A percentile compares a stretch with the other conserved stretches of the same genome.
These are phyloP conservation scores for Pollenia angustigena DNA, from an alignment of 2,888 invertebrate species.

Conservation along the genomic window DNA sequence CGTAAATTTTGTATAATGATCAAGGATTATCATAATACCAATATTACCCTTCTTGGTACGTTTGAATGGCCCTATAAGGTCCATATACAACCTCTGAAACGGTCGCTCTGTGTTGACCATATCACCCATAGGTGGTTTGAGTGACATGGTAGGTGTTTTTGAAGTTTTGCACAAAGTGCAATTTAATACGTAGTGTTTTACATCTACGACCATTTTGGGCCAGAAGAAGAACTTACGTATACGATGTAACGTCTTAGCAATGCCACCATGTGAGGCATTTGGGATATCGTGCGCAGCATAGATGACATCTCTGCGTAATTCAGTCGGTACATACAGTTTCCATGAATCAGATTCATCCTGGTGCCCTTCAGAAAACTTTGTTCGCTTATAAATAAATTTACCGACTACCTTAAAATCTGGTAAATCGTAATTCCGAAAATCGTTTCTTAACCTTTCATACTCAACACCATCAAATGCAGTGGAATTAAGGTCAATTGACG, in stretches of 20 bases:
- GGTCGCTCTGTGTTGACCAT: background rate
- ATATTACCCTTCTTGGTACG: background rate
- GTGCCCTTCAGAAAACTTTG: background rate
- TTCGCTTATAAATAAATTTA: slow-evolving; percentile 7
- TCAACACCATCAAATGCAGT: background rate
- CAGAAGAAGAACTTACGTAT: background rate
- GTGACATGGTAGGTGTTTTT: background rate
- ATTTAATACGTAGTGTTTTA: background rate
- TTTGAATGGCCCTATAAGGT: slow-evolving; percentile 11
- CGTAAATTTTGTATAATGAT: slow-evolving; percentile 18
- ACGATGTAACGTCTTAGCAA: background rate
- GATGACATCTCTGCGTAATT: background rate
- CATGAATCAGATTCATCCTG: slow-evolving; percentile 6
- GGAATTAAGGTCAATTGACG: background rate
- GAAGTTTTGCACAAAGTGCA: slow-evolving; percentile 3
- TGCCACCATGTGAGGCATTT: background rate
- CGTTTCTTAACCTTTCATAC: background rate
- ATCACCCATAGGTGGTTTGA: background rate
- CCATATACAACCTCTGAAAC: slow-evolving; percentile 14
- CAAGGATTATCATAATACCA: background rate
- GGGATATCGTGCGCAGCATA: background rate
- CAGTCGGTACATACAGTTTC: background rate
- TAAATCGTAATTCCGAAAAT: background rate
- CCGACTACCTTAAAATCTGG: background rate
- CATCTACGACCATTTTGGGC: slow-evolving; percentile 2